phyloP scores from a whole-genome alignment of 2,797 vertebrate genomes.

The Xiphophorus birchmanni region DNA sequence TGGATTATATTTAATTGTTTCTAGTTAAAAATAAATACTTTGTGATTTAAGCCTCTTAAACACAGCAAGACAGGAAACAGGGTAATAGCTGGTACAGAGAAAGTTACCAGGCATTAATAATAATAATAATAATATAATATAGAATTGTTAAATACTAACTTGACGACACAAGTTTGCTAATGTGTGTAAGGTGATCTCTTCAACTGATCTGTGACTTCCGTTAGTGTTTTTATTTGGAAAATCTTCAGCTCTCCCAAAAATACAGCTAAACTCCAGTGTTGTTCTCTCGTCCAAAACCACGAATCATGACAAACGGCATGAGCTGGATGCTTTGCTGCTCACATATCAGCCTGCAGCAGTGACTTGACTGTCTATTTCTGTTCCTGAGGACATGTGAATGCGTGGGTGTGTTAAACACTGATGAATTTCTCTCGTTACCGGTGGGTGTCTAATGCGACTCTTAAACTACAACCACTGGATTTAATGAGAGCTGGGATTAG shows the following conservation, averaged over 20 bases:
- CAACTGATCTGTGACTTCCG: not conserved
- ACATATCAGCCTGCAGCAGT: not conserved
- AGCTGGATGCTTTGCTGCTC: not conserved
- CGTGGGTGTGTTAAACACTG: not conserved
- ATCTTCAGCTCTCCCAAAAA: not conserved
- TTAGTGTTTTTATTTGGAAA: not conserved
- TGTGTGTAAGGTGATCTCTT: not conserved
- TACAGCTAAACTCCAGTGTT: not conserved
- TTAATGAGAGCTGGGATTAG: not conserved
- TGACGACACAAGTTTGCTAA: not conserved
- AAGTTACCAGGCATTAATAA: not conserved
- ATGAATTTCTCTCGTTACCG: not conserved
- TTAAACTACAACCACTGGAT: not conserved
- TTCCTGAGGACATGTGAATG: not conserved
- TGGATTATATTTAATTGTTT: not conserved
- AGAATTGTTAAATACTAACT: not conserved
- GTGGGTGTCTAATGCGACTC: not conserved
- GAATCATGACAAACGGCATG: not conserved
- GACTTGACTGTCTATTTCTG: not conserved
- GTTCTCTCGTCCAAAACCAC: not conserved
- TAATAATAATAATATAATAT: too few species aligned
- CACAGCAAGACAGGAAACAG: not conserved
- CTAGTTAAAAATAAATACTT: too few species aligned
- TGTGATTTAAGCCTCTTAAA: too few species aligned
- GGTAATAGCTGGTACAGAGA: not conserved